Conservation (phyloP, 2,797 vertebrate genomes). For the Alectoris magna region DNA sequence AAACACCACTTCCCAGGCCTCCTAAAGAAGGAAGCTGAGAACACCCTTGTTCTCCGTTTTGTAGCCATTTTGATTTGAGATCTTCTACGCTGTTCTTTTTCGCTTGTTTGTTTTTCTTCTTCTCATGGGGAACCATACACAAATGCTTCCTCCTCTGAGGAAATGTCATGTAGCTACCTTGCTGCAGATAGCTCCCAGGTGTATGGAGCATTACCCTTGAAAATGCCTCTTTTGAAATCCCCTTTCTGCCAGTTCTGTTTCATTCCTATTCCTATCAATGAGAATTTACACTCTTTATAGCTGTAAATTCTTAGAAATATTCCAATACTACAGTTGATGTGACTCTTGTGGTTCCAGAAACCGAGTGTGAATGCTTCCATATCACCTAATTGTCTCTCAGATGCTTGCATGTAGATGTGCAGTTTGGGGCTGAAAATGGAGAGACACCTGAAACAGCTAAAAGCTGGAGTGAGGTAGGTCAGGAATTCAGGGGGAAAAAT, state of each 20-base stretch:
- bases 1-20: neutral
- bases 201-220: neutral
- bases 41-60: neutral
- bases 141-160: neutral
- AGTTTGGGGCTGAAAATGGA: neutral
- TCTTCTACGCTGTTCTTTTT: neutral
- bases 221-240: neutral
- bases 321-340: neutral
- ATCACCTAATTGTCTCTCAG: neutral
- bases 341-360: neutral
- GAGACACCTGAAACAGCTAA: neutral
- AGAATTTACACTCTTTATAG: neutral
- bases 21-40: neutral
- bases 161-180: neutral
- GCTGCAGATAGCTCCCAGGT: neutral
- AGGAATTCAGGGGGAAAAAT: neutral
- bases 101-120: neutral
- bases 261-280: neutral
- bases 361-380: neutral
- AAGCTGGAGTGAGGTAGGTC: neutral
- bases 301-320: neutral
- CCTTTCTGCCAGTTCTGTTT: neutral
- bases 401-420: neutral
- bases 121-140: neutral
- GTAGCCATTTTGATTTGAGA: neutral